Evolutionary conservation across 2,797 vertebrate species (phyloP), one percentile per base, ranked within the genome.

Genomic region (Lemur catta): DNA sequence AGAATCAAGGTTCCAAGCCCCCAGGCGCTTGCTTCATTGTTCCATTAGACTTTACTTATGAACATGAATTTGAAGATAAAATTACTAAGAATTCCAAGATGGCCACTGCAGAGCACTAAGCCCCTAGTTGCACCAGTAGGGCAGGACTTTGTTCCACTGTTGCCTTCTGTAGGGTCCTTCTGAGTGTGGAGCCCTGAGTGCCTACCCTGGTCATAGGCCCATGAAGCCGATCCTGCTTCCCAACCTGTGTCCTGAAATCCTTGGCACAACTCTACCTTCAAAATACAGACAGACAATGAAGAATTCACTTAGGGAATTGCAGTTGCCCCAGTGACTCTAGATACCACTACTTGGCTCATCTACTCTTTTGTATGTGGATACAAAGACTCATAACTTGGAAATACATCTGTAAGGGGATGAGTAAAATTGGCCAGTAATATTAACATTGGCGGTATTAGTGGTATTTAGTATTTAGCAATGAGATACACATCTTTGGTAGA

Each of bases 21-120:
- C 33, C 72, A 72, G 41, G 20, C 2, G 0, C 55, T 33, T 65
- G 35, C 17, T 74, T 82, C 15, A 6, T 10, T 46, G 35, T 81
- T 46, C 35, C 4, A 15, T 63, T 72, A 76, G 78, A 65, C 43
- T 81, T 96, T 22, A 35, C 79, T 84, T 82, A 65, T 4, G 55
- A 84, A 57, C 67, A 65, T 28, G 75, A 67, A 93, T 59, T 52
- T 17, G 55, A 89, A 96, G 35, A 74, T 57, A 63, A 93, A 94
- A 81, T 91, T 38, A 41, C 41, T n/a, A 71, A 72, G 63, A 82
- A 65, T 79, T 86, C 82, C 6, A 57, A 94, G 38, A 79, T 26
- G 28, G 33, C 43, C 35, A 55, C 24, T 28, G 6, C n/a, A 79
- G 38, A 71, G 48, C 46, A 30, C 59, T 87, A 35, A 78, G 35